These are phyloP conservation scores for Iselma pallidipennis DNA, from an alignment of 2,888 invertebrate genomes.

Conservation along the genomic window DNA sequence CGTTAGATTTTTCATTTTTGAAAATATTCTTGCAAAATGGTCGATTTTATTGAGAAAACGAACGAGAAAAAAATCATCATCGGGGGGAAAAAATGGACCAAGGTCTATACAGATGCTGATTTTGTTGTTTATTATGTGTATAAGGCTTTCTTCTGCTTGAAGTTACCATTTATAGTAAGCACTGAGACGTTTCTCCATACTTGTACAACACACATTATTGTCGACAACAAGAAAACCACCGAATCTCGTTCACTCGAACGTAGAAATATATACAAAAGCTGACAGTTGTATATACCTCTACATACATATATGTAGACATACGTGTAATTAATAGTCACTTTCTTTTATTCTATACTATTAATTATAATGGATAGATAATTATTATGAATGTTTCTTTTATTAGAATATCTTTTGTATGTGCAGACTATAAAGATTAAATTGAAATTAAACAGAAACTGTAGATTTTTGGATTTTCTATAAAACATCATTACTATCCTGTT, in stretches of 20 bases:
- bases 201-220: too few relatives aligned
- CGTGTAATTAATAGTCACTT: too few relatives aligned
- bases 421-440: too few relatives aligned
- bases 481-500: too few relatives aligned
- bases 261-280: not conserved
- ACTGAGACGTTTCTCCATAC: slow-evolving; percentile 30
- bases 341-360: too few relatives aligned
- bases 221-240: slow-evolving; percentile 15
- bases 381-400: too few relatives aligned
- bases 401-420: too few relatives aligned
- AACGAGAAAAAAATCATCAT: not conserved
- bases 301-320: too few relatives aligned
- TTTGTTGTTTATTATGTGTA: slow-evolving; percentile 31
- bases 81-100: slow-evolving; percentile 38
- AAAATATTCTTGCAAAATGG: not conserved
- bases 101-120: slow-evolving; percentile 24
- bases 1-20: not conserved
- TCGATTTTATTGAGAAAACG: not conserved
- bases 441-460: too few relatives aligned
- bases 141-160: slow-evolving; percentile 37
- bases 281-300: too few relatives aligned
- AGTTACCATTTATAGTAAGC: slow-evolving; percentile 38
- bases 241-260: slow-evolving; percentile 13
- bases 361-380: too few relatives aligned
- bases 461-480: too few relatives aligned